Percentiles rank a stretch among this genome's conserved stretches.
phyloP scores from a whole-genome alignment of 2,113 vertebrate species.

The Bettongia penicillata region DNA sequence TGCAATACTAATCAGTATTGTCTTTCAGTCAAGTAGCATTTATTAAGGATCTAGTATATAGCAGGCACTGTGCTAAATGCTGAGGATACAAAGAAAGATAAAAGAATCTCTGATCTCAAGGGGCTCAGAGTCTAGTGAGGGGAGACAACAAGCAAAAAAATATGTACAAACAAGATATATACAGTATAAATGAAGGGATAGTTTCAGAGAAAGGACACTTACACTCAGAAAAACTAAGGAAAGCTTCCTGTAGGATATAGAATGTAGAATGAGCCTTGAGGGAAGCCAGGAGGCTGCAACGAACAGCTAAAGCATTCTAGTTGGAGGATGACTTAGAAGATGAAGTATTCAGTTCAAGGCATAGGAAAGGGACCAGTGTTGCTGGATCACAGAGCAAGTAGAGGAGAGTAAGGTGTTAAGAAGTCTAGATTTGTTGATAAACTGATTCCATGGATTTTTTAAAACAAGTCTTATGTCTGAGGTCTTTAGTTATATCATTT shows the following conservation, averaged over 20 bases:
- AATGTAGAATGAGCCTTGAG: not conserved
- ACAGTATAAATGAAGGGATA: not conserved
- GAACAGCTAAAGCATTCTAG: not conserved
- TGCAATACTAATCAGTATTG: not conserved
- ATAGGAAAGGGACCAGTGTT: not conserved
- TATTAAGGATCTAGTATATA: not conserved
- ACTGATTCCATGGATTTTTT: not conserved
- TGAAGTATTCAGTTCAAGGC: not conserved
- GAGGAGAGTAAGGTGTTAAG: not conserved
- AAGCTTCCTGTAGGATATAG: not conserved
- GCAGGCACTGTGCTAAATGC: not conserved
- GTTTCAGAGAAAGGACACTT: not conserved
- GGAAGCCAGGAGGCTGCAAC: not conserved
- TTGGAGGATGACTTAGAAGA: not conserved
- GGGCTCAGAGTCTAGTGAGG: not conserved
- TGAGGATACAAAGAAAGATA: not conserved
- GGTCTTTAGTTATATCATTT: not conserved
- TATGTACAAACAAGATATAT: not conserved
- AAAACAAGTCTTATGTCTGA: not conserved
- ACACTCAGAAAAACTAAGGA: not conserved
- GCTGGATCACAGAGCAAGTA: not conserved
- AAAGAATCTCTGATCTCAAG: not conserved
- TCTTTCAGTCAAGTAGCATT: not conserved
- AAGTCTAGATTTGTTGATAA: not conserved
- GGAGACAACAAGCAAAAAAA: not conserved